Base-by-base conservation (phyloP, 2,797 vertebrate species). In the Nothura maculosa region DNA sequence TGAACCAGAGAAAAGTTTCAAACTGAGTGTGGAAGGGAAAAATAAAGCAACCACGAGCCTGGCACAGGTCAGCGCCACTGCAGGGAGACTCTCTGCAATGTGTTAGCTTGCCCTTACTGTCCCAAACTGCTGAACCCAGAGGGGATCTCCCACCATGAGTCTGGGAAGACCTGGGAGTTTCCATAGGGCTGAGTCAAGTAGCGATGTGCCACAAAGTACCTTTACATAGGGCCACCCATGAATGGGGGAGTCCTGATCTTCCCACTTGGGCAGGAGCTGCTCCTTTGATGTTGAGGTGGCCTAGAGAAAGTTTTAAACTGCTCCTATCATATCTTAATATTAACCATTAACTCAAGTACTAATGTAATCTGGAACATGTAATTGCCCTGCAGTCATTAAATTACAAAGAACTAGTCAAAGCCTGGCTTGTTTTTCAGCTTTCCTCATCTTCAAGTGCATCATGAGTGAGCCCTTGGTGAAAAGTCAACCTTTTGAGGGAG, bases 1-100 rank as follows among this genome's bases (percentile, higher is more conserved):
- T 85, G 92, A n/a, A 34, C 60, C 64, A 52, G 80, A 77, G 48
- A 82, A 93, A 85, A 40, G 47, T 87, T 96, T 84, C 61, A 75
- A 76, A 45, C 19, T n/a, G 4, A 52, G 34, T 18, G 72, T 0
- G 14, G 16, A 24, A 74, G 34, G 18, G 30, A 72, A 48, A 81
- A 50, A 3, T 21, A 58, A 54, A 86, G 60, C 17, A 72, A 18
- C 28, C n/a, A 42, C 5, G 12, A 72, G 90, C 17, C 19, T 90
- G 62, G 9, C 10, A 24, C n/a, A 10, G 1, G 2, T 24, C 32
- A 81, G 43, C 30, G 80, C 4, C 34, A 47, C 9, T 64, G 27
- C 25, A 58, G 19, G 42, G 50, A 79, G 10, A 36, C 5, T 12
- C 4, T 2, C 8, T 3, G 18, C 52, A n/a, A 28, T 55, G 52